Evolutionary conservation across 2,113 vertebrate genomes (phyloP).

Genomic region (Mungos mungo): DNA sequence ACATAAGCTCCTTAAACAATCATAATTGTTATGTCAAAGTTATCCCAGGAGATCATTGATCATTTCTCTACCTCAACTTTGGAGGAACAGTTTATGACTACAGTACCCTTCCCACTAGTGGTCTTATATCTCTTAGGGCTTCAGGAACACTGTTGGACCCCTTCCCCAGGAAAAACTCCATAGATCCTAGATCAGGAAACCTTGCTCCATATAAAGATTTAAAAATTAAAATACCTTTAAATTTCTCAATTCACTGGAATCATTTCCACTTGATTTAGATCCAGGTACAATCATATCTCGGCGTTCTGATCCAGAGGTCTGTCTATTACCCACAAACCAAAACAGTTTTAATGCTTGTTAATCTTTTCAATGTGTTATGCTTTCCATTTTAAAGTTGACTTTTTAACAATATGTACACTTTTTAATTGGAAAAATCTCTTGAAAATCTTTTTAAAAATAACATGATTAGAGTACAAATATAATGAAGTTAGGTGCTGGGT

Average conservation of each 20-base stretch:
- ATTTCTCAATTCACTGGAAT: conserved; percentile 61
- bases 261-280: conserved; percentile 73
- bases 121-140: neutral
- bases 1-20: neutral
- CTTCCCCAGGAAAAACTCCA: conserved; percentile 10
- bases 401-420: neutral
- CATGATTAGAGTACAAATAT: conserved; percentile 29
- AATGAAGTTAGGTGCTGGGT: neutral
- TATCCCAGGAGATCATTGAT: neutral
- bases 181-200: neutral
- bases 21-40: neutral
- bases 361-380: neutral
- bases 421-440: conserved; percentile 7
- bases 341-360: conserved; percentile 59
- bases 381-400: conserved; percentile 30
- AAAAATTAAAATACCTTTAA: conserved; percentile 81
- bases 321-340: conserved; percentile 77
- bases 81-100: neutral
- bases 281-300: conserved; percentile 66
- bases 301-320: conserved; percentile 73
- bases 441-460: neutral
- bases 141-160: neutral
- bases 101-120: neutral
- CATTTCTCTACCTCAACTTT: neutral
- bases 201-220: neutral